Conservation (phyloP, 2,113 vertebrate genomes). For the Oxyura jamaicensis region DNA sequence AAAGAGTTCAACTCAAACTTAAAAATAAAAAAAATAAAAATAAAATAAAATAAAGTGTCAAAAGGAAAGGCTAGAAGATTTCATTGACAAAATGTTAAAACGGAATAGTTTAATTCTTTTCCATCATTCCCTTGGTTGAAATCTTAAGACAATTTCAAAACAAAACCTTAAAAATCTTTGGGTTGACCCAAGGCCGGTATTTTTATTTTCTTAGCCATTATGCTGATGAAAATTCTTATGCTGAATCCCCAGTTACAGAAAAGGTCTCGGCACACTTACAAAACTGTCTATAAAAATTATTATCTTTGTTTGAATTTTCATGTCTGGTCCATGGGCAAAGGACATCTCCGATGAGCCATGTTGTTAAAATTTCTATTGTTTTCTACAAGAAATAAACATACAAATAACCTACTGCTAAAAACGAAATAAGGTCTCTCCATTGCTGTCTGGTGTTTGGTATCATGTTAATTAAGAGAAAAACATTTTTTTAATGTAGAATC, state of each 20-base stretch:
- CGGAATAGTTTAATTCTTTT: neutral
- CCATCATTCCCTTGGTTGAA: neutral
- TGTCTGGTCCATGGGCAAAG: neutral
- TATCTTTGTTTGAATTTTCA: neutral
- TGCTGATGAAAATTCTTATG: conserved; percentile 4
- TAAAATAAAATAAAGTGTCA: neutral
- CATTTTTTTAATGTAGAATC: neutral
- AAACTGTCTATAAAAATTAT: neutral
- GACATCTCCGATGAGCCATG: neutral
- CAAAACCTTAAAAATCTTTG: neutral
- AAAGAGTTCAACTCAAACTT: neutral
- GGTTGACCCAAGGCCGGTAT: neutral
- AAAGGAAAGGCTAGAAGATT: neutral
- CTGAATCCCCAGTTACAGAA: neutral
- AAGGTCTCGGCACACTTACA: neutral
- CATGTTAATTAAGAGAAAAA: neutral
- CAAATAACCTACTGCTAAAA: neutral
- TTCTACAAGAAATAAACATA: neutral
- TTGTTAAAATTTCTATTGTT: neutral
- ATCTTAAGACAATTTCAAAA: neutral
- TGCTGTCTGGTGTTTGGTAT: neutral
- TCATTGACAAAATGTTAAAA: neutral
- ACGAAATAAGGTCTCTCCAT: neutral
- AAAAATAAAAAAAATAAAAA: neutral
- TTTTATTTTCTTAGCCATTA: conserved; percentile 22